These are phyloP conservation scores for Brachionus calyciflorus DNA, from an alignment of 1,140 invertebrate genomes.

Conservation along the genomic window DNA sequence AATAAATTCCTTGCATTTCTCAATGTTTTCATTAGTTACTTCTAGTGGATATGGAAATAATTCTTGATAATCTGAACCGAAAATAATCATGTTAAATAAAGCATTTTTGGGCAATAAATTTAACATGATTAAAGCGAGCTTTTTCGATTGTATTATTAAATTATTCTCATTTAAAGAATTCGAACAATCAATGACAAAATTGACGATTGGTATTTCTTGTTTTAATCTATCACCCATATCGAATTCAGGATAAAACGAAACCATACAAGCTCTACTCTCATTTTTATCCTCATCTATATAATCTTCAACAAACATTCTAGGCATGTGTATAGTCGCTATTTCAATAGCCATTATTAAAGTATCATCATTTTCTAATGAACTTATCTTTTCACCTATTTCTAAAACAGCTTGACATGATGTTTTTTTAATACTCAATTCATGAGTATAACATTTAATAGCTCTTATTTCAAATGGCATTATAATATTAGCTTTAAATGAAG, in stretches of 20 bases:
- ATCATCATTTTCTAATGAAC: conserved; percentile 51
- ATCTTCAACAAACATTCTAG: conserved; percentile 59
- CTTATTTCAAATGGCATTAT: conserved; percentile 60
- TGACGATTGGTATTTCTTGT: not conserved
- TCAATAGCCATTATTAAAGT: conserved; percentile 55
- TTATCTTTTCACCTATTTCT: conserved; percentile 50
- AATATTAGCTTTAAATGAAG: conserved; percentile 52
- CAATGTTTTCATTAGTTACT: not conserved
- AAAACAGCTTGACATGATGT: not conserved
- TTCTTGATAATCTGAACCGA: conserved; percentile 25
- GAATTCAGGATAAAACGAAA: conserved; percentile 60
- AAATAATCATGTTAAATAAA: conserved; percentile 31
- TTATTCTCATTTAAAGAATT: conserved; percentile 41
- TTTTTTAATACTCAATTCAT: conserved; percentile 47
- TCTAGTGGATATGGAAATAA: conserved; percentile 29
- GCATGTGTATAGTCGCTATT: conserved; percentile 58
- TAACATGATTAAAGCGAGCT: not conserved
- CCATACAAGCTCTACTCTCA: conserved; percentile 58
- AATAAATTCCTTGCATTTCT: not conserved
- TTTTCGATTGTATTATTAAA: not conserved
- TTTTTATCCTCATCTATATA: conserved; percentile 50
- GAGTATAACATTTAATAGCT: conserved; percentile 53
- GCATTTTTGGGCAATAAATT: not conserved
- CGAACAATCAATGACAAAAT: conserved; percentile 27
- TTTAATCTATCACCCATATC: conserved; percentile 50